Evolutionary conservation across 2,888 invertebrate genomes (phyloP), one percentile per base, ranked within the genome.

Genomic region (Cerastis rubricosa): DNA sequence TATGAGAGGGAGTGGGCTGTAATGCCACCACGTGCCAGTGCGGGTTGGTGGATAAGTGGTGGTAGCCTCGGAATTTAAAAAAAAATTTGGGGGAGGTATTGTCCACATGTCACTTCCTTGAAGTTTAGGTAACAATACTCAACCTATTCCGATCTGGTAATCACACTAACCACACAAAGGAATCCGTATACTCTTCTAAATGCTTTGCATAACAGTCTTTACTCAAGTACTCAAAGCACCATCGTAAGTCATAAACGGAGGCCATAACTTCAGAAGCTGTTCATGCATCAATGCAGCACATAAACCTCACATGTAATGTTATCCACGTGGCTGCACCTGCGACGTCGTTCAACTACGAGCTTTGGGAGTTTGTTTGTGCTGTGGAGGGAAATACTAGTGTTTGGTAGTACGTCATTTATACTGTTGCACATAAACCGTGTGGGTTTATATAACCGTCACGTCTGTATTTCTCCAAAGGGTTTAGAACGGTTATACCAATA

Each of bases 261-360:
- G 45, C 45, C 45, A 71, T 81, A 71, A 81, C 45, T 78, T 43
- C 35, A 66, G 75, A 49, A 65, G 22, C n/a, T 12, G 69, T 66
- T 66, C 45, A 65, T 69, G 73, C 80, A 73, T 69, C 61, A 65
- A 57, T 66, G 35, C 69, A 59, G 68, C 17, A 61, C 63, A 66
- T 73, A 73, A 79, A 69, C 69, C 51, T 49, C 61, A 45, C 25
- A n/a, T 66, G 43, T 67, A 70, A 66, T 73, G n/a, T 25, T 25
- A 19, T 49, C 59, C 68, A 65, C 73, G 61, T 69, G 72, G 47
- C 45, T 63, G 83, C 84, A 72, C 54, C 71, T 69, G 84, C 6
- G 49, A 40, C 29, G 25, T 54, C 45, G 57, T 78, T 72, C 43
- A 40, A 25, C 35, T 54, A 59, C 40, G 51, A 59, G 83, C 65